Conservation (phyloP, 2,888 invertebrate species). For the Argynnis bischoffii region DNA sequence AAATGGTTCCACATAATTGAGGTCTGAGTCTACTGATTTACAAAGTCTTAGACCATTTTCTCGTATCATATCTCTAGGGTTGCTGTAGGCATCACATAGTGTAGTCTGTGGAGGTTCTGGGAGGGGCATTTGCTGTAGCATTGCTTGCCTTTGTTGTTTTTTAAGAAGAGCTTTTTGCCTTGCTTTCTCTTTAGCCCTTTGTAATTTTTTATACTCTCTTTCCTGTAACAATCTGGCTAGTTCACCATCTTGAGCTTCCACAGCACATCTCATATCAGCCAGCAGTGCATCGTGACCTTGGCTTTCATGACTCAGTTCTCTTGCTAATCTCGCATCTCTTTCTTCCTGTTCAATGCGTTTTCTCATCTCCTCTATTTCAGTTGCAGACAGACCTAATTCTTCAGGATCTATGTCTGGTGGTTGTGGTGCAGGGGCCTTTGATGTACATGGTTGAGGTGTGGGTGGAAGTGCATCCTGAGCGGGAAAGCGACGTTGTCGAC, state of each 20-base stretch:
- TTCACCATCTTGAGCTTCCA: slow-evolving; percentile 77
- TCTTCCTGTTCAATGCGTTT: slow-evolving; percentile 72
- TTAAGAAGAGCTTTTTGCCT: slow-evolving; percentile 73
- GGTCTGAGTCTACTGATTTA: slow-evolving; percentile 76
- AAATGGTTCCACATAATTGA: slow-evolving; percentile 77
- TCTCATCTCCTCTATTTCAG: slow-evolving; percentile 69
- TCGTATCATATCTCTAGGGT: slow-evolving; percentile 70
- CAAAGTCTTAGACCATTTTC: slow-evolving; percentile 68
- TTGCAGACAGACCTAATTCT: slow-evolving; percentile 67
- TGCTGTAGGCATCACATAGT: slow-evolving; percentile 75
- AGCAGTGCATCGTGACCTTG: slow-evolving; percentile 65
- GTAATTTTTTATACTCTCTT: slow-evolving; percentile 74
- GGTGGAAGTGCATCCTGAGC: slow-evolving; percentile 54
- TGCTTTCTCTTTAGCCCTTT: slow-evolving; percentile 75
- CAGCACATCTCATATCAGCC: slow-evolving; percentile 75
- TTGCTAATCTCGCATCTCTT: slow-evolving; percentile 67
- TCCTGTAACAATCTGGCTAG: slow-evolving; percentile 72
- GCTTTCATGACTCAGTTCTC: slow-evolving; percentile 67
- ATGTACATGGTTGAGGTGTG: slow-evolving; percentile 60
- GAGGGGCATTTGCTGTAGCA: slow-evolving; percentile 48
- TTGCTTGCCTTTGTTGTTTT: slow-evolving; percentile 68
- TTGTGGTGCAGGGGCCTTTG: slow-evolving; percentile 51
- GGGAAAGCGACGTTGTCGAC: slow-evolving; percentile 63
- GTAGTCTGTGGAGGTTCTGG: slow-evolving; percentile 55
- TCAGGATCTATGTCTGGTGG: slow-evolving; percentile 54